A percentile compares a stretch with the other conserved stretches of the same genome.
Conservation (phyloP, 2,797 vertebrate species). For the Acrocephalus scirpaceus region DNA sequence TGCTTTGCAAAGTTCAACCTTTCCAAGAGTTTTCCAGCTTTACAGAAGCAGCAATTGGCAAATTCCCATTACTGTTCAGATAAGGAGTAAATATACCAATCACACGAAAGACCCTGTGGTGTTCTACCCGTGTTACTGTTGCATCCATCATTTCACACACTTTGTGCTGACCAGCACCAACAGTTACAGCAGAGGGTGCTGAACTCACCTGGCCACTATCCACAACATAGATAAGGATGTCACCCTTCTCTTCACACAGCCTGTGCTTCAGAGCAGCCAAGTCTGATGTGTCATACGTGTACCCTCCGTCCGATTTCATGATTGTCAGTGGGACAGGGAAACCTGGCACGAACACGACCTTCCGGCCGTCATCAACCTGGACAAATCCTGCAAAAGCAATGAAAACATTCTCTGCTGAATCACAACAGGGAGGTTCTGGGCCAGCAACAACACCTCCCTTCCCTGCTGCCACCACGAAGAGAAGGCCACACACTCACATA, state of each 20-base stretch:
- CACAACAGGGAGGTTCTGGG: not conserved
- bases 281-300: slow-evolving; percentile 96
- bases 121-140: rapidly evolving
- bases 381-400: slow-evolving; percentile 77
- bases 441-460: not conserved
- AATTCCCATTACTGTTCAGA: not conserved
- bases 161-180: not conserved
- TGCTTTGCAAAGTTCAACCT: not conserved
- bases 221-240: slow-evolving; percentile 91
- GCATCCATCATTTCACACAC: not conserved
- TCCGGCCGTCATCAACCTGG: slow-evolving; percentile 91
- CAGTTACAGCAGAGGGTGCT: not conserved
- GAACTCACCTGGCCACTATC: slow-evolving; percentile 91
- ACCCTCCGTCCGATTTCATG: slow-evolving; percentile 94
- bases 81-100: not conserved
- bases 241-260: slow-evolving; percentile 86
- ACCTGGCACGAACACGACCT: slow-evolving; percentile 88
- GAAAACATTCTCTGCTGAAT: not conserved
- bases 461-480: not conserved
- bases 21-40: not conserved
- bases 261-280: slow-evolving; percentile 91
- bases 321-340: slow-evolving; percentile 89
- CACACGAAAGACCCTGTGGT: not conserved
- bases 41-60: not conserved
- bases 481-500: not conserved